Evolutionary conservation across 2,888 invertebrate species (phyloP), one percentile per base, ranked within the genome.

Genomic region (Drosophila maculinotata): DNA sequence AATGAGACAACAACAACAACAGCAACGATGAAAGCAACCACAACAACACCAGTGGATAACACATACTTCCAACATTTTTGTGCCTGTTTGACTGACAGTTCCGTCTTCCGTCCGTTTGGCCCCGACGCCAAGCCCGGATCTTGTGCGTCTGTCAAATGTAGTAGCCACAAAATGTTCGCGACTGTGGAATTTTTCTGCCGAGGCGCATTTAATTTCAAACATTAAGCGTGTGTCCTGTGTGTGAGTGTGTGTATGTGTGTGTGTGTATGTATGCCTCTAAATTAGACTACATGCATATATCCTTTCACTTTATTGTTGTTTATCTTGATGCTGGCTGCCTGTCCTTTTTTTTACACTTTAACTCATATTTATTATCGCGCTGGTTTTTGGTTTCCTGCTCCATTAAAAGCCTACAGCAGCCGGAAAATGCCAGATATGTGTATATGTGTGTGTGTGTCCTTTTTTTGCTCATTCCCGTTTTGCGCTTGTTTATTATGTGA

Each of bases 291-390:
- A 64, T 44, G 48, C 52, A 41, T 52, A 59, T 64, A 57, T 66
- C 38, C 60, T 63, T 60, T 63, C 25, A 28, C 45, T 54, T 72
- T 66, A 64, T 72, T 65, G 66, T 64, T 64, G 67, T 77, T 84
- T 80, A 84, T 87, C 81, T 83, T 65, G 78, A 74, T 83, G 80
- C 57, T 78, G 67, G 47, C 67, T 68, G 65, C 54, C 53, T 31
- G 38, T 48, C 44, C 44, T 45, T 47, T 69, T 71, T 84, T 85
- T 83, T 74, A 69, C 84, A 80, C 66, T 86, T 79, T 83, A 74
- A 62, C 68, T 62, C 71, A 77, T 86, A 87, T 87, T 86, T 87
- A 83, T 83, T 87, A 87, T 86, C 83, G 65, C 80, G 66, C 69
- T 69, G 70, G 63, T 58, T 52, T 63, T 67, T 51, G 56, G 59